Base-by-base conservation (phyloP, 2,888 invertebrate species). In the Tachystola acroxantha region DNA sequence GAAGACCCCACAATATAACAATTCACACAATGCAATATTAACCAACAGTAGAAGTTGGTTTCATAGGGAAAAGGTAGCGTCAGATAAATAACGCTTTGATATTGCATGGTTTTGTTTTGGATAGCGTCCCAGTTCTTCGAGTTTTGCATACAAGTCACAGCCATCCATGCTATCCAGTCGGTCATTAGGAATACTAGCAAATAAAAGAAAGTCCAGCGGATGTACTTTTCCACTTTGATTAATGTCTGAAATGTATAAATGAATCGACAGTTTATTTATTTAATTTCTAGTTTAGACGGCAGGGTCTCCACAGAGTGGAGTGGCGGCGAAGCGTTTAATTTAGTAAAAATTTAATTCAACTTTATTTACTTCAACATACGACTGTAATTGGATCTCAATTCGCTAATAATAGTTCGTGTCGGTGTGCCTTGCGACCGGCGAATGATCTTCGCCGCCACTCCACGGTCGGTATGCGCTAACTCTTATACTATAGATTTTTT, bases 41-140 rank as follows among this genome's bases (percentile, higher is more conserved):
- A 14, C 60, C 64, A 72, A 19, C 57, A 49, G 3, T 32, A 38
- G 16, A 48, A 57, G 22, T 64, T 48, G 28, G 57, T 60, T 22
- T 53, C 56, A 24, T 69, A 69, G 20, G 69, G 66, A 13, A 62
- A 57, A 1, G 70, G 71, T 39, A 64, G 38, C 55, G 59, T 57
- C 22, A 64, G 29, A 24, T 65, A 69, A 1, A 64, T 30, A 20
- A 57, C 50, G 4, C 63, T 69, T 45, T 63, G 57, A 5, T 65
- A 42, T 12, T 46, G 52, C 3, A 43, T 39, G 0, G 63, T 58
- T 10, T 47, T 53, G 25, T 68, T 68, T 6, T 34, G 28, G 7
- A 62, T 52, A 1, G 41, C 43, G 5, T 63, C 57, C 24, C 39
- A 45, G 30, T 62, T 50, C 0, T 32, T 44, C 0, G 53, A 32